Percentiles rank a stretch among this genome's conserved stretches.
phyloP scores from a whole-genome alignment of 1,140 invertebrate genomes.

The Metopolophium dirhodum region DNA sequence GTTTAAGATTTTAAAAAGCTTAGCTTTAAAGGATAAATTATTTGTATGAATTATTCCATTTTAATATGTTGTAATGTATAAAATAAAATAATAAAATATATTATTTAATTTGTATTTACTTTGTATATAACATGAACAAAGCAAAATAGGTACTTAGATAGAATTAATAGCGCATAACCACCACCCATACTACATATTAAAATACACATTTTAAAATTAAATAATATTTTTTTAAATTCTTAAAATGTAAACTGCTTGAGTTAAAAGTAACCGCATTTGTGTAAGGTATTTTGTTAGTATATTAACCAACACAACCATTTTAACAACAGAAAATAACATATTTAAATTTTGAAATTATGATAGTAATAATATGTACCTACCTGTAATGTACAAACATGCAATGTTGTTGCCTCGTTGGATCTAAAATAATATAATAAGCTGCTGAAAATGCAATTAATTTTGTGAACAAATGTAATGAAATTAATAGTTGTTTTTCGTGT shows the following conservation, averaged over 20 bases:
- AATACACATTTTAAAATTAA: not conserved
- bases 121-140: not conserved
- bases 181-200: not conserved
- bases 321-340: not conserved
- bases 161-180: not conserved
- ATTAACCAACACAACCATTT: not conserved
- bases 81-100: too few relatives aligned
- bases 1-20: too few relatives aligned
- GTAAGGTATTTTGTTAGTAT: not conserved
- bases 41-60: too few relatives aligned
- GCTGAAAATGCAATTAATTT: not conserved
- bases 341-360: not conserved
- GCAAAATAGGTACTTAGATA: not conserved
- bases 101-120: not conserved
- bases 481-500: not conserved
- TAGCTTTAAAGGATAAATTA: too few relatives aligned
- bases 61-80: too few relatives aligned
- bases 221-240: not conserved
- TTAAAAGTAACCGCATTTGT: not conserved
- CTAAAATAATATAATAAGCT: constrained; percentile 13
- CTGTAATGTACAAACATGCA: not conserved
- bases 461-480: not conserved
- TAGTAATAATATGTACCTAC: not conserved
- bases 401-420: not conserved
- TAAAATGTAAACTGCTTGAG: not conserved